phyloP scores from a whole-genome alignment of 64 coral and sea anemone genomes.

The Trachythela sp. region DNA sequence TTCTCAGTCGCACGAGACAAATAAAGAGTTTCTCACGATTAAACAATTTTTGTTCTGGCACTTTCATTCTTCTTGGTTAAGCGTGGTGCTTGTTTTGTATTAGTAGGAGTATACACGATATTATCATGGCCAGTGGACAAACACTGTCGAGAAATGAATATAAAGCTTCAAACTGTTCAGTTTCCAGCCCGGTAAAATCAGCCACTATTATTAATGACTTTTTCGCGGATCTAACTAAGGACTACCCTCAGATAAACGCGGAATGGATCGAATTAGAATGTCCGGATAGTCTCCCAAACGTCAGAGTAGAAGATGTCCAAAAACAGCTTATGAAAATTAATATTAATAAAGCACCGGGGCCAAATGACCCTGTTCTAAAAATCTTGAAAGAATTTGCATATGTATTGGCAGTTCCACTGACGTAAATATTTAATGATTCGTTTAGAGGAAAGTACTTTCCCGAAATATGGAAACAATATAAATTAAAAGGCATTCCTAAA shows the following conservation, averaged over 20 bases:
- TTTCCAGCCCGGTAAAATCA: too few relatives aligned
- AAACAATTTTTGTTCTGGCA: too few relatives aligned
- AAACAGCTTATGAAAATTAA: not conserved
- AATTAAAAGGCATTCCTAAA: constrained; percentile 4
- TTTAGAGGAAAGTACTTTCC: not conserved
- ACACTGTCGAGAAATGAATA: too few relatives aligned
- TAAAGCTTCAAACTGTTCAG: too few relatives aligned
- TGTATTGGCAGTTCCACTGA: not conserved
- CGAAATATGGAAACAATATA: constrained; percentile 5
- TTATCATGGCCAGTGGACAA: too few relatives aligned
- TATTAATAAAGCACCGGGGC: not conserved
- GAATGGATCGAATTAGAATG: not conserved
- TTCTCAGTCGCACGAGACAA: too few relatives aligned
- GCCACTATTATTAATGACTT: not conserved
- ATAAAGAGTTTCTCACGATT: too few relatives aligned
- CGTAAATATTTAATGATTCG: not conserved
- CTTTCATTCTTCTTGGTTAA: too few relatives aligned
- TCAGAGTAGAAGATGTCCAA: not conserved
- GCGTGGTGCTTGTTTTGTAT: too few relatives aligned
- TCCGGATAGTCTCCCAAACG: not conserved
- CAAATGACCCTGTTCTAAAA: constrained; percentile 9
- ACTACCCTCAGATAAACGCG: not conserved
- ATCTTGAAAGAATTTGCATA: not conserved
- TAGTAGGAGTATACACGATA: too few relatives aligned
- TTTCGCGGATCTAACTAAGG: not conserved